Evolutionary conservation across 2,797 vertebrate species (phyloP).

Genomic region (Pseudotriccus pelzelni): DNA sequence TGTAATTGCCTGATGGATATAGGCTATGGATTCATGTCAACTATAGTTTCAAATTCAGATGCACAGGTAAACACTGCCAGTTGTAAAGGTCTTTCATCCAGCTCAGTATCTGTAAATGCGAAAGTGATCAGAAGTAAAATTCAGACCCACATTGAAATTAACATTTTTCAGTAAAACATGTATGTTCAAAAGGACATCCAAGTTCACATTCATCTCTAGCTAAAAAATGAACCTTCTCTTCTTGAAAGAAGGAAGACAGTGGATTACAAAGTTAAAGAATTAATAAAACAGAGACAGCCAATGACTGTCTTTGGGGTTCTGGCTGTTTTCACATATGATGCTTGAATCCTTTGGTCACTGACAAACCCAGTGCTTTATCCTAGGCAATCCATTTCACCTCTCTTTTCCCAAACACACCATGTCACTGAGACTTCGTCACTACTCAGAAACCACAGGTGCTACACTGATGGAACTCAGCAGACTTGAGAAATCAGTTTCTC

Average conservation of each 20-base stretch:
- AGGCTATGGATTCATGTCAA: neutral
- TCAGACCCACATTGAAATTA: neutral
- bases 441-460: neutral
- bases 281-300: neutral
- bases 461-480: neutral
- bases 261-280: neutral
- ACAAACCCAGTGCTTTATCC: neutral
- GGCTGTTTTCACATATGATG: neutral
- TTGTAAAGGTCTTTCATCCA: neutral
- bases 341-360: neutral
- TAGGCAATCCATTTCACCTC: neutral
- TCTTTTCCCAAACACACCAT: neutral
- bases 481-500: neutral
- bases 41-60: neutral
- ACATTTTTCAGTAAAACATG: neutral
- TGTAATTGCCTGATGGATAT: neutral
- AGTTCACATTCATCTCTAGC: neutral
- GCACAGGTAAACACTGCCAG: neutral
- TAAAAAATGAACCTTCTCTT: neutral
- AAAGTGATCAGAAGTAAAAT: neutral
- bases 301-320: neutral
- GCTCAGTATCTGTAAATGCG: neutral
- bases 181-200: neutral
- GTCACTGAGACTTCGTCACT: neutral
- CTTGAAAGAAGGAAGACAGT: neutral